These are phyloP conservation scores for Saguinus midas DNA, from an alignment of 2,113 vertebrate genomes.

Conservation along the genomic window DNA sequence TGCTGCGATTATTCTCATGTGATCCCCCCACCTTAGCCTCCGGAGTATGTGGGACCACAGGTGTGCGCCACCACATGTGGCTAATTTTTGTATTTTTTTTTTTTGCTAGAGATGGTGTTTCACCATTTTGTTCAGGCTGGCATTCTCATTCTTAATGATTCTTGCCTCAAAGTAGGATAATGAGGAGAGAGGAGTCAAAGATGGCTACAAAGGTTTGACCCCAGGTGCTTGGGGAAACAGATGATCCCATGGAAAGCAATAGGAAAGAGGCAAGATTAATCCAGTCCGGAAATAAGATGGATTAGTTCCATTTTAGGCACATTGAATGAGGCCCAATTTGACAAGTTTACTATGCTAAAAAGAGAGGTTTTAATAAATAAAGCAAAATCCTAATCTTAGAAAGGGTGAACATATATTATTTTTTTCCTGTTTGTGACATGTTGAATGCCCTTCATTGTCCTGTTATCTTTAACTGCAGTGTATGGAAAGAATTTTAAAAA, in stretches of 20 bases:
- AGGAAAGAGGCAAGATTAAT: neutral
- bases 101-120: too few relatives aligned
- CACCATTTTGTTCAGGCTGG: too few relatives aligned
- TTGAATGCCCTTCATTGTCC: neutral
- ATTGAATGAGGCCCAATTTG: neutral
- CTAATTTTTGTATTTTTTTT: too few relatives aligned
- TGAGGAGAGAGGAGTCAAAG: neutral
- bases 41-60: too few relatives aligned
- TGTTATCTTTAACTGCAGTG: neutral
- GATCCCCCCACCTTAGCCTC: too few relatives aligned
- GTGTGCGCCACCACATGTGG: too few relatives aligned
- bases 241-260: neutral
- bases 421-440: neutral
- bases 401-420: neutral
- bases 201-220: neutral
- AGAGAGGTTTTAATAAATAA: neutral
- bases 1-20: neutral
- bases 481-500: constrained; percentile 12
- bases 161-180: neutral
- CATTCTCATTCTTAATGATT: neutral
- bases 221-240: neutral
- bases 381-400: constrained; percentile 1
- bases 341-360: neutral
- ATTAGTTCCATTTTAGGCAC: neutral
- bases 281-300: neutral